Conservation (phyloP, 2,888 invertebrate species). For the Cheilosia pagana region DNA sequence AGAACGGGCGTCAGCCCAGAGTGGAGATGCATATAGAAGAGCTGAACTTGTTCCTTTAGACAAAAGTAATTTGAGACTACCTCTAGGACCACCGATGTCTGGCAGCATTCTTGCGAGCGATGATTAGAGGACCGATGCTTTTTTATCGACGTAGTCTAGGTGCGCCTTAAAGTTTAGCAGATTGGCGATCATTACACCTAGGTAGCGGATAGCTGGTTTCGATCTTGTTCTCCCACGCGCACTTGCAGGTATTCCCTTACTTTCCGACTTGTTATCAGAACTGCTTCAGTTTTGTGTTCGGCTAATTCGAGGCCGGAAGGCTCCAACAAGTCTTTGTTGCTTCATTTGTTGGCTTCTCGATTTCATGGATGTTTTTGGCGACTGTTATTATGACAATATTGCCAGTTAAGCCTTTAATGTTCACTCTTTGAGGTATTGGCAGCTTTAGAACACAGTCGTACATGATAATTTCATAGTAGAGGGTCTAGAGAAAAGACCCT, state of each 20-base stretch:
- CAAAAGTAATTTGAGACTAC: neutral
- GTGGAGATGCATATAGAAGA: neutral
- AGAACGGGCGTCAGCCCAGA: no score
- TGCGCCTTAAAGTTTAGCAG: neutral
- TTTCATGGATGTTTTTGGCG: neutral
- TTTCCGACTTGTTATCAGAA: no score
- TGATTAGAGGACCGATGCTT: neutral
- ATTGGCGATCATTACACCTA: neutral
- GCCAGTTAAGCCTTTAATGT: neutral
- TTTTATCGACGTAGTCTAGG: neutral
- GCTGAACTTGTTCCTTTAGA: neutral
- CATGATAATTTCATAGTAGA: neutral
- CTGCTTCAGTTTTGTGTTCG: neutral
- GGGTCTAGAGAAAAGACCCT: neutral
- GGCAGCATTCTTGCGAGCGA: neutral
- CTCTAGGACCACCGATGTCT: neutral
- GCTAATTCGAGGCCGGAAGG: neutral
- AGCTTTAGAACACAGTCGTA: neutral
- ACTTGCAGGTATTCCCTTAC: no score
- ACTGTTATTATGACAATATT: neutral
- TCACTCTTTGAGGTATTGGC: neutral
- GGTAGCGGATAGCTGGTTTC: neutral
- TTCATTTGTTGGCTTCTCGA: neutral
- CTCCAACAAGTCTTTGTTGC: neutral
- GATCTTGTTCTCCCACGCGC: neutral